Base-by-base conservation (phyloP, 2,888 invertebrate genomes). In the Drosophila mayaguana region DNA sequence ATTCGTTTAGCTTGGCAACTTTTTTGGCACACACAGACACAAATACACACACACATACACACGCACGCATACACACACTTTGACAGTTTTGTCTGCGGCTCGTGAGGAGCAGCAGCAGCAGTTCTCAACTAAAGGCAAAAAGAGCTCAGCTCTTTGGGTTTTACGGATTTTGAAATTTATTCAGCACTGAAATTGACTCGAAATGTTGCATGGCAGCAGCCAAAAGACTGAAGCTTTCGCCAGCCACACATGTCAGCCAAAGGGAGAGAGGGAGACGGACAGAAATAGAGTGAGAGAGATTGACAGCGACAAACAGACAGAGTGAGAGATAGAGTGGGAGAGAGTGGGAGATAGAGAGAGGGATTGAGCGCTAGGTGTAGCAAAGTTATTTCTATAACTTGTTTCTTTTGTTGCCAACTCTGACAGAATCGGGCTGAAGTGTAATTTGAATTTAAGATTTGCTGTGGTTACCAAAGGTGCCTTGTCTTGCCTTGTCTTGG, bases 361-460 rank as follows among this genome's bases (percentile, higher is more conserved):
- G n/a, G 40, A 50, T 8, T 20, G 16, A 22, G 59, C 45, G 53
- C 14, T 46, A 59, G 80, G 32, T 57, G 50, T 51, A 56, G 72
- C 61, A 67, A 84, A 81, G 76, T 75, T 89, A 84, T 84, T 84
- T 81, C 87, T 78, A 81, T 78, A 87, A 87, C 80, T 83, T 89
- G 80, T 57, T 85, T 80, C 75, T 75, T 83, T 84, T 77, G 79
- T 77, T 73, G 72, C 72, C 54, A 48, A 5, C 53, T 45, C 72
- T 79, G 77, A 81, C 82, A 79, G 79, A 79, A 81, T 77, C 79
- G 81, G 84, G 63, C 74, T 87, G 81, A 88, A 88, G 80, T 81
- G 90, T 90, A 90, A 90, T 87, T 87, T 87, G 84, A 87, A 87
- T 87, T 87, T 87, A 90, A 87, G 90, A 87, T 87, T 90, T 87